Evolutionary conservation across 2,113 vertebrate species (phyloP).

Genomic region (Erythrolamprus reginae): DNA sequence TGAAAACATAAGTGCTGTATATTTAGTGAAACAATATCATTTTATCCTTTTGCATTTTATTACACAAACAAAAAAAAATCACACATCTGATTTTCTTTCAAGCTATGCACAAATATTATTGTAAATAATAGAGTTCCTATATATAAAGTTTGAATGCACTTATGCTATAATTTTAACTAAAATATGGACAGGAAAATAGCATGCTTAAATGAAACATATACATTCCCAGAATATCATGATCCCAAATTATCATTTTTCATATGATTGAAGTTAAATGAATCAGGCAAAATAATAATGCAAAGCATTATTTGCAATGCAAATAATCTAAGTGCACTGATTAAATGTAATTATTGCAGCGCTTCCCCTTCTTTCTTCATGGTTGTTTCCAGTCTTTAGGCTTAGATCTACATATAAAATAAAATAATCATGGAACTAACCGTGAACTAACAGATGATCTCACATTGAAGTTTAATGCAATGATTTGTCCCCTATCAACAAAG

Average conservation of each 20-base stretch:
- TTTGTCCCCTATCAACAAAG: too few relatives aligned
- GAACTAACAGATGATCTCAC: too few relatives aligned
- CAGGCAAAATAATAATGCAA: not conserved
- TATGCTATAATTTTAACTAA: not conserved
- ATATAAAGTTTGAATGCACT: not conserved
- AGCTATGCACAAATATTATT: not conserved
- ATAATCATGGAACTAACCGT: too few relatives aligned
- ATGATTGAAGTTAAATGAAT: not conserved
- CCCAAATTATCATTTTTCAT: not conserved
- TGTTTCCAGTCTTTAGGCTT: not conserved
- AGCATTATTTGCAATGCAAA: not conserved
- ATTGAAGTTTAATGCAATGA: too few relatives aligned
- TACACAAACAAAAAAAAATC: not conserved
- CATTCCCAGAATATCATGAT: not conserved
- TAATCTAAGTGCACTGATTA: not conserved
- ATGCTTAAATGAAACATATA: not conserved
- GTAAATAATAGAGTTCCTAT: not conserved
- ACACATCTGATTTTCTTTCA: constrained; percentile 1
- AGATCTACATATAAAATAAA: too few relatives aligned
- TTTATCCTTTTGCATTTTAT: not conserved
- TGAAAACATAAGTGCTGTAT: constrained; percentile 32
- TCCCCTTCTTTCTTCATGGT: not conserved
- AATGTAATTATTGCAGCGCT: not conserved
- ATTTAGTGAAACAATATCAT: constrained; percentile 19
- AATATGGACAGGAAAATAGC: not conserved